Percentiles rank a stretch among this genome's conserved stretches.
Evolutionary conservation across 2,888 invertebrate genomes (phyloP).

Genomic region (Rhingia rostrata): DNA sequence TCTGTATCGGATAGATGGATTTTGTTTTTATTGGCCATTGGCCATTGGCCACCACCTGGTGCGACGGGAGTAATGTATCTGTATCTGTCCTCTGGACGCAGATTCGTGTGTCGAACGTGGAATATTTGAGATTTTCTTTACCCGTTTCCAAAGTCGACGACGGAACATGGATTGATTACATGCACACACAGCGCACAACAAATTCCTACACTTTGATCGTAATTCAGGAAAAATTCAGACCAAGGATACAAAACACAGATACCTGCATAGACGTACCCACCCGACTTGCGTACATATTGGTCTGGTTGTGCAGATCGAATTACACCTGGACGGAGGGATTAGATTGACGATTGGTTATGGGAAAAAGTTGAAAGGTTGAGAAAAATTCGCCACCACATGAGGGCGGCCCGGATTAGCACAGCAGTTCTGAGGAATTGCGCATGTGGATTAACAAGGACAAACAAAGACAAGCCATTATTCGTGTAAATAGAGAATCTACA

Average conservation of each 20-base stretch:
- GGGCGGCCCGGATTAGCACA: slow-evolving; percentile 54
- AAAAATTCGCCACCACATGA: slow-evolving; percentile 35
- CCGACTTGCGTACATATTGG: too few species aligned
- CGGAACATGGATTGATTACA: slow-evolving; percentile 61
- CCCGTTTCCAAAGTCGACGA: slow-evolving; percentile 2
- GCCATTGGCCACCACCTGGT: slow-evolving; percentile 66
- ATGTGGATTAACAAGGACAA: slow-evolving; percentile 39
- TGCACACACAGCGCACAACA: slow-evolving; percentile 16
- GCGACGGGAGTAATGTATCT: slow-evolving; percentile 49
- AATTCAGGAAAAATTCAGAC: slow-evolving; percentile 35
- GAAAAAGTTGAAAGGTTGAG: slow-evolving; percentile 15
- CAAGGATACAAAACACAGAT: slow-evolving; percentile 35
- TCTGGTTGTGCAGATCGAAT: slow-evolving; percentile 59
- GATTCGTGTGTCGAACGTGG: slow-evolving; percentile 29
- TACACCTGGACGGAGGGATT: slow-evolving; percentile 58
- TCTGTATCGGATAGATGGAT: slow-evolving; percentile 46
- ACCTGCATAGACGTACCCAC: slow-evolving; percentile 31
- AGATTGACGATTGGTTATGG: slow-evolving; percentile 30
- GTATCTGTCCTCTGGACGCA: not conserved
- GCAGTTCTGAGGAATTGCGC: slow-evolving; percentile 41
- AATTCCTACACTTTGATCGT: slow-evolving; percentile 25
- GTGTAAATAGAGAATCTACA: slow-evolving; percentile 42
- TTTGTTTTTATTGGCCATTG: slow-evolving; percentile 24
- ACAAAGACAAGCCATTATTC: slow-evolving; percentile 24
- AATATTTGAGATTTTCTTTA: slow-evolving; percentile 53